These are phyloP conservation scores for Diadegma fenestrale DNA, from an alignment of 2,888 invertebrate species.

Conservation along the genomic window DNA sequence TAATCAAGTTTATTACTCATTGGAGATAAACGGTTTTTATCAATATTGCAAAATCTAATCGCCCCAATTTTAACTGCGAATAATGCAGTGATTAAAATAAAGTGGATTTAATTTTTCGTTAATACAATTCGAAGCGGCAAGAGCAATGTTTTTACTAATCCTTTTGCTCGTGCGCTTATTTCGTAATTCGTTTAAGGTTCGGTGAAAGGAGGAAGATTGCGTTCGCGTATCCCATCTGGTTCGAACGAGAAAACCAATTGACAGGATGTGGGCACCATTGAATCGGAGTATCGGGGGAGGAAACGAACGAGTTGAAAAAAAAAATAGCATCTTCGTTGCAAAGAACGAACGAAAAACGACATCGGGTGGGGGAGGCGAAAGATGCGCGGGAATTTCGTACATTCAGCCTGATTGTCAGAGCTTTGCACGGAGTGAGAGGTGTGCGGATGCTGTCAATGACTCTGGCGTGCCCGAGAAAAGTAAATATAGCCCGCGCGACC, in stretches of 20 bases:
- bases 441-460: slow-evolving; percentile 78
- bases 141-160: not conserved
- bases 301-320: not conserved
- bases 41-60: not conserved
- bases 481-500: slow-evolving; percentile 82
- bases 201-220: slow-evolving; percentile 37
- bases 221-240: slow-evolving; percentile 40
- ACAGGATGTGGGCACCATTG: slow-evolving; percentile 2
- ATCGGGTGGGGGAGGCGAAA: slow-evolving; percentile 13
- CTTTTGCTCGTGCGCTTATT: slow-evolving; percentile 4
- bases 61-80: not conserved
- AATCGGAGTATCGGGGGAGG: slow-evolving; percentile 13
- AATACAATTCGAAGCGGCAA: not conserved
- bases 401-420: slow-evolving; percentile 14
- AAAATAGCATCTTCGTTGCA: not conserved
- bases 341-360: slow-evolving; percentile 18
- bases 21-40: not conserved
- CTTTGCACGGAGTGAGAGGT: slow-evolving; percentile 43
- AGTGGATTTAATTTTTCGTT: slow-evolving; percentile 5
- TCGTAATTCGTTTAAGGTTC: slow-evolving; percentile 12
- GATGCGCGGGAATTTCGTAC: slow-evolving; percentile 36
- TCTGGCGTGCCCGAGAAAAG: slow-evolving; percentile 79
- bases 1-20: not conserved
- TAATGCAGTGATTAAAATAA: not conserved
- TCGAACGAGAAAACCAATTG: slow-evolving; percentile 40